Percentiles rank a stretch among this genome's conserved stretches.
Conservation (phyloP, 2,888 invertebrate genomes). For the Archips crataeganus region DNA sequence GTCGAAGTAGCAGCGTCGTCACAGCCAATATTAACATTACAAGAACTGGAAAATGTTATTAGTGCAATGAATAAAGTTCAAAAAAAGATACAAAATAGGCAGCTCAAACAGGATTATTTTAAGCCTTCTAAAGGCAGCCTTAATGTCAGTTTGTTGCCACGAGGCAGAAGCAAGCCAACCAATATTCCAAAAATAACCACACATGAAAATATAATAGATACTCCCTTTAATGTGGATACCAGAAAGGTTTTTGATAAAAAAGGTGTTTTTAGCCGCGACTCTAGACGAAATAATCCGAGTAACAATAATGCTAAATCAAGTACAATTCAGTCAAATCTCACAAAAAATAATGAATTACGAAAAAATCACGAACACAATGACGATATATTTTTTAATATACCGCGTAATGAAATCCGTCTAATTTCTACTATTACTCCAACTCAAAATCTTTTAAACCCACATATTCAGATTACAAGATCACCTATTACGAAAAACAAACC, state of each 20-base stretch:
- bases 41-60: constrained; percentile 73
- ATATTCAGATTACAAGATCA: neutral
- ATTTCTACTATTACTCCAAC: neutral
- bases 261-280: neutral
- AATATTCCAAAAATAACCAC: neutral
- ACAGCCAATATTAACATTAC: constrained; percentile 58
- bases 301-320: neutral
- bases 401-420: neutral
- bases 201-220: neutral
- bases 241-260: neutral
- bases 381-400: constrained; percentile 1
- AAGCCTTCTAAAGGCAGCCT: constrained; percentile 52
- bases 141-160: constrained; percentile 65
- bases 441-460: neutral
- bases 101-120: constrained; percentile 31
- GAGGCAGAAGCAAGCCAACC: neutral
- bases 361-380: neutral
- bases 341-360: neutral
- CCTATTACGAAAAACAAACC: neutral
- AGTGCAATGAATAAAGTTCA: constrained; percentile 56
- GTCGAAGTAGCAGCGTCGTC: constrained; percentile 64
- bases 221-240: neutral
- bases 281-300: neutral
- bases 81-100: neutral
- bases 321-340: neutral